Base-by-base conservation (phyloP, 2,888 invertebrate genomes). In the Polymixis lichenea region DNA sequence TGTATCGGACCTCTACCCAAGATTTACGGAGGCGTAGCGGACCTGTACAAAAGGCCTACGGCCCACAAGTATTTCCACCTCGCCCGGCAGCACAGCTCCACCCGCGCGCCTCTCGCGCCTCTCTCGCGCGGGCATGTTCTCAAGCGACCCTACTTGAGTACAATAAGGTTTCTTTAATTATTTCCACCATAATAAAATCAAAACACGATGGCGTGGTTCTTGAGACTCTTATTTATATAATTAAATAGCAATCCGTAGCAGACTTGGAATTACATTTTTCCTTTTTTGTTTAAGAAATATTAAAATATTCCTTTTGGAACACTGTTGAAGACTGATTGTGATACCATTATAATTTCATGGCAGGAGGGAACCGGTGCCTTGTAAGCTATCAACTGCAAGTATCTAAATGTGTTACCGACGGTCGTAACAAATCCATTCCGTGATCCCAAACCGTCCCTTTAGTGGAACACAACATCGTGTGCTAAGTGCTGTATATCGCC, bases 141-240 rank as follows among this genome's bases (percentile, higher is more conserved):
- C 32, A 51, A 22, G 32, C 62, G n/a, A 56, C 68, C 82, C 61
- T 53, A 68, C 19, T 32, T 32, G 25, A 68, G 22, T 22, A 38
- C n/a, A 38, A 55, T 76, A 79, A 68, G 78, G 56, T 75, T 79
- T 82, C 73, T 80, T 80, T 80, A 75, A 79, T 75, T 82, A 75
- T 67, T 58, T 32, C 56, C 11, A 51, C 38, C 38, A 65, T 64
- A 53, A 67, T 38, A 58, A 53, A 64, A 75, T 64, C 32, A 53
- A 38, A 64, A 82, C 80, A 76, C 55, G 53, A n/a, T 53, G 19
- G 53, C 19, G 28, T 11, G 46, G 28, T 15, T 64, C 53, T 28
- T 43, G 32, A 49, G 55, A 49, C 9, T 53, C 22, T 69, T 43
- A 53, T 61, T 77, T 61, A 71, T 71, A 55, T 78, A 67, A 70